These are phyloP conservation scores for Drosophila cyrtoloma DNA, from an alignment of 2,888 invertebrate species.

Conservation along the genomic window DNA sequence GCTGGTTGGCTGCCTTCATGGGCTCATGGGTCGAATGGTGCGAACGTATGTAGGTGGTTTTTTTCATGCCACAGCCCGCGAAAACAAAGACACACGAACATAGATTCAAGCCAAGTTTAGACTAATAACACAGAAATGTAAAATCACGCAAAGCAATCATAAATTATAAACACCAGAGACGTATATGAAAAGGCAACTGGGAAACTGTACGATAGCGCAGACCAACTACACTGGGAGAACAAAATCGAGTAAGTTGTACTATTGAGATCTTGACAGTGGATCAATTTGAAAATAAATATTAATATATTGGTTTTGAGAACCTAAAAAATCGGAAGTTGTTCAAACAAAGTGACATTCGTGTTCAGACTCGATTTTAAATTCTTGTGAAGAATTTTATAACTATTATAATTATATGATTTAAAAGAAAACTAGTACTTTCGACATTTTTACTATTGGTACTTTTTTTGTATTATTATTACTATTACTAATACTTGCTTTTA, in stretches of 20 bases:
- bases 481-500: neutral
- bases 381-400: neutral
- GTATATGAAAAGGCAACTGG: constrained; percentile 34
- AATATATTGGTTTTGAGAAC: neutral
- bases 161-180: constrained; percentile 67
- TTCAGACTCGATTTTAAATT: neutral
- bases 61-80: constrained; percentile 8
- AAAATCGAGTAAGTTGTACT: neutral
- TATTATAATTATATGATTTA: neutral
- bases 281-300: neutral
- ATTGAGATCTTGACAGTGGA: neutral
- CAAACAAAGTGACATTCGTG: neutral
- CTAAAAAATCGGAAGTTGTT: neutral
- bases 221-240: constrained; percentile 16
- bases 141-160: constrained; percentile 75
- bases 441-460: too few species aligned
- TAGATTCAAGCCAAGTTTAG: constrained; percentile 60
- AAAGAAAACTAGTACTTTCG: neutral
- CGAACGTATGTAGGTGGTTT: constrained; percentile 52
- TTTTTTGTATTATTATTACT: neutral
- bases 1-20: constrained; percentile 24
- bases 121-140: constrained; percentile 71
- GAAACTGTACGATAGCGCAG: constrained; percentile 21
- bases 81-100: constrained; percentile 28
- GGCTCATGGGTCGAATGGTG: constrained; percentile 43